A percentile compares a stretch with the other conserved stretches of the same genome.
Conservation (phyloP, 2,797 vertebrate genomes). For the Pangasius mekongensis region DNA sequence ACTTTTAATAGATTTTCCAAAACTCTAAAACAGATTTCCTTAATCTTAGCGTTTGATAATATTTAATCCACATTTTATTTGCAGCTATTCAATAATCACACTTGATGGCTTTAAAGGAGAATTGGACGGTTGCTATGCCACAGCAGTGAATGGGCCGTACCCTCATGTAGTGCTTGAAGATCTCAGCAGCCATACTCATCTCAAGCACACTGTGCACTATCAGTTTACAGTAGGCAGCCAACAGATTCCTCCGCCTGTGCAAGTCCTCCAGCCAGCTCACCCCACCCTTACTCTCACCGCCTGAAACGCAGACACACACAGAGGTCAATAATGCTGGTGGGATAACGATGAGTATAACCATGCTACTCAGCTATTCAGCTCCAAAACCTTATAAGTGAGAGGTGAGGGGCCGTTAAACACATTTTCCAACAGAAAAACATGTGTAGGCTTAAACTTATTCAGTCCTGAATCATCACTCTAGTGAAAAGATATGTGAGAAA, state of each 20-base stretch:
- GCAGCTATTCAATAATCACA: not conserved
- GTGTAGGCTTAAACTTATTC: not conserved
- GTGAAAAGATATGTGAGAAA: slow-evolving; percentile 63
- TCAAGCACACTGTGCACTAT: slow-evolving; percentile 84
- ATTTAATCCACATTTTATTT: not conserved
- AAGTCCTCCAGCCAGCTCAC: slow-evolving; percentile 76
- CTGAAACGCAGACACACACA: slow-evolving; percentile 54
- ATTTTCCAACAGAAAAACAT: not conserved
- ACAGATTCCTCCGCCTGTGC: slow-evolving; percentile 80
- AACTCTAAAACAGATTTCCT: not conserved
- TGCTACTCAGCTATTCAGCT: not conserved
- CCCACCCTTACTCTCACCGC: slow-evolving; percentile 64
- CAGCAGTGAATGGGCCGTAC: slow-evolving; percentile 64
- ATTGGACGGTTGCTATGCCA: too few relatives aligned
- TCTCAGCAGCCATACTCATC: slow-evolving; percentile 82
- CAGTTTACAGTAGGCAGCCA: slow-evolving; percentile 89
- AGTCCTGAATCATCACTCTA: slow-evolving; percentile 69
- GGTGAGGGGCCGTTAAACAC: not conserved
- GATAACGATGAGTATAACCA: not conserved
- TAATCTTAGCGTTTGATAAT: not conserved
- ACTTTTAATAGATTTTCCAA: not conserved
- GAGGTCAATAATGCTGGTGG: not conserved
- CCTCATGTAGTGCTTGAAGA: slow-evolving; percentile 89
- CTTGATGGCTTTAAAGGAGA: not conserved
- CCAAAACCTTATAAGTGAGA: not conserved